Base-by-base conservation (phyloP, 2,888 invertebrate genomes). In the Aradus depressus region DNA sequence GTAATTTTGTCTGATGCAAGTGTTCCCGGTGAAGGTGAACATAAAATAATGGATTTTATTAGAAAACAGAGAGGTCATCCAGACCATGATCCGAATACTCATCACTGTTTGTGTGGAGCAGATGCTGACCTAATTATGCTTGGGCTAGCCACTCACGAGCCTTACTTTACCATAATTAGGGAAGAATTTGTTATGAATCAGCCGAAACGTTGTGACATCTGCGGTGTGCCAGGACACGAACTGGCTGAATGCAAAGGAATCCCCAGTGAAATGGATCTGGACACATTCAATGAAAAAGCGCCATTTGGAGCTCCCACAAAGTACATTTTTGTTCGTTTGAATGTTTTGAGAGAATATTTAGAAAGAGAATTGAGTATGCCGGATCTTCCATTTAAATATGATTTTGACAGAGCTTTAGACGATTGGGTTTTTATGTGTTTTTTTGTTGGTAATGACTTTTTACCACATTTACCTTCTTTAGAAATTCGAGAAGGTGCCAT, bases 361-460 rank as follows among this genome's bases (percentile, higher is more conserved):
- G 87, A 87, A 66, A 78, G 77, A 63, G 96, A 97, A 59, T 72
- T 97, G 49, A 67, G 71, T 60, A 96, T 97, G 91, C 85, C 85
- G 0, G 87, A 88, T 68, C 74, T 97, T 32, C 93, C 96, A 3
- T 97, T 98, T 68, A 72, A 77, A 44, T 97, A 91, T 67, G 90
- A 93, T 65, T 89, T 98, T 67, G 98, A 98, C 63, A 72, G 97
- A 50, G 92, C 84, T 0, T 68, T 99, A 14, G 98, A 98, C 65
- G 98, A 99, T 70, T 99, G 97, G 97, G 97, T 84, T 4, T 82
- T 82, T 64, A 95, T 98, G 92, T 98, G 98, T 66, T 98, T 99
- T 73, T 98, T 98, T 70, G 96, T 97, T 45, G 98, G 98, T 42
- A 98, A 98, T 66, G 98, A 98, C 71, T 98, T 98, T 67, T 69